Evolutionary conservation across 2,113 vertebrate genomes (phyloP).

Genomic region (Sander lucioperca): DNA sequence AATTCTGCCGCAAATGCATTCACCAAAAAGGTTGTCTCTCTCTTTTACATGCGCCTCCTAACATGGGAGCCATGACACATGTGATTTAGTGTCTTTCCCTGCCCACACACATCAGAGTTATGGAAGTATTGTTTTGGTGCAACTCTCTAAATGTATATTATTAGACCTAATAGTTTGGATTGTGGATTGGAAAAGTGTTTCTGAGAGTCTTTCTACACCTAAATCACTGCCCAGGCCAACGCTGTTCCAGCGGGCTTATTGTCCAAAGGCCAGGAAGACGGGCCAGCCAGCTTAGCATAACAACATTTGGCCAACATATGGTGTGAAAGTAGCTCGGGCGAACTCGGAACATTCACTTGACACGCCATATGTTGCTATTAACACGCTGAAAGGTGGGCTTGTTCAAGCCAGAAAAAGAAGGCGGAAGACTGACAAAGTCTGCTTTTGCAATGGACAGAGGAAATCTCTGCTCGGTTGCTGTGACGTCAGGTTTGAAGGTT

Average conservation of each 20-base stretch:
- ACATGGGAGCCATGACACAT: conserved; percentile 12
- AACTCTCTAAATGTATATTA: neutral
- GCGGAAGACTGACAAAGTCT: neutral
- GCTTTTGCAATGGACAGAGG: neutral
- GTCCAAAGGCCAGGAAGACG: conserved; percentile 15
- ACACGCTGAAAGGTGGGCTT: conserved; percentile 34
- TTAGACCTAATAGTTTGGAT: neutral
- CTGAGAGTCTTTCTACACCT: neutral
- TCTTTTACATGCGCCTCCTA: conserved; percentile 1
- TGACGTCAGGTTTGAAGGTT: conserved; percentile 31
- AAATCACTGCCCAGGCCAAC: neutral
- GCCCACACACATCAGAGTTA: neutral
- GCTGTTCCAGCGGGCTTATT: conserved; percentile 4
- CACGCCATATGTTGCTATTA: conserved; percentile 35
- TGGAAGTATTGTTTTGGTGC: neutral
- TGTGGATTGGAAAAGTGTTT: neutral
- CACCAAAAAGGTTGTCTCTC: neutral
- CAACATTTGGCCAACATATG: conserved; percentile 67
- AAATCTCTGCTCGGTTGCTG: conserved; percentile 22
- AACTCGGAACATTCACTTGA: conserved; percentile 33
- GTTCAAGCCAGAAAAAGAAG: neutral
- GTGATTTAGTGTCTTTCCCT: neutral
- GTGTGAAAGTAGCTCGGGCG: conserved; percentile 1
- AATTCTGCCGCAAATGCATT: neutral
- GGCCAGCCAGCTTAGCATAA: conserved; percentile 21